Percentiles rank a stretch among this genome's conserved stretches.
Evolutionary conservation across 2,888 invertebrate species (phyloP).

Genomic region (Acrobasis repandana): DNA sequence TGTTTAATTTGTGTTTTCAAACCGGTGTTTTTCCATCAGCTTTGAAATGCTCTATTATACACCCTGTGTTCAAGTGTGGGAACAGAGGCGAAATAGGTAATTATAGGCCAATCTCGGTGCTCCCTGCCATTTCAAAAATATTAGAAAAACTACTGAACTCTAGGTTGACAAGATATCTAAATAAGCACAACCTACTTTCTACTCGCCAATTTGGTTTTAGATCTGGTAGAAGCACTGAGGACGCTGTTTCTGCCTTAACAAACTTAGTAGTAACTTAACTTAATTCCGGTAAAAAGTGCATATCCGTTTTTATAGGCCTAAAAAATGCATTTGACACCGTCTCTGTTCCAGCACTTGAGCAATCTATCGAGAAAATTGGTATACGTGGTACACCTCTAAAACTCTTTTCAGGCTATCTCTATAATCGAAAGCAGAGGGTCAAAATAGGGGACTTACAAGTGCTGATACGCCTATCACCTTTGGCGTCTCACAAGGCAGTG

Average conservation of each 20-base stretch:
- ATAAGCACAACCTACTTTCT: neutral
- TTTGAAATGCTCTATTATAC: neutral
- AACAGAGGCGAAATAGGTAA: constrained; percentile 24
- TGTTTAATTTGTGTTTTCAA: constrained; percentile 8
- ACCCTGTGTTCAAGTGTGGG: constrained; percentile 4
- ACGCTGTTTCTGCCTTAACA: neutral
- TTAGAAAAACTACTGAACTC: neutral
- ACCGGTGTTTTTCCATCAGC: neutral
- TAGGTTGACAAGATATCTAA: neutral
- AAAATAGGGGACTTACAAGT: neutral
- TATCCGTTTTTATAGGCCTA: neutral
- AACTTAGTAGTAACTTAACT: neutral
- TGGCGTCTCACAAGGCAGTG: neutral
- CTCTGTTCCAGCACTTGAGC: neutral
- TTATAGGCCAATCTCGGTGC: too few species aligned
- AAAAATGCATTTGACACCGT: constrained; percentile 2
- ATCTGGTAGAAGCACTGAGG: neutral
- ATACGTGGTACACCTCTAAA: neutral
- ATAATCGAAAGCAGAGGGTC: neutral
- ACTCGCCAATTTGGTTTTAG: neutral
- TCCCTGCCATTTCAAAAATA: neutral
- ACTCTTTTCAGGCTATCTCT: neutral
- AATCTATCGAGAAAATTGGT: neutral
- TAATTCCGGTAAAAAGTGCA: neutral
- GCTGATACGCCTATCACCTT: neutral